phyloP scores from a whole-genome alignment of 2,888 invertebrate species.

The Cerastis leucographa region DNA sequence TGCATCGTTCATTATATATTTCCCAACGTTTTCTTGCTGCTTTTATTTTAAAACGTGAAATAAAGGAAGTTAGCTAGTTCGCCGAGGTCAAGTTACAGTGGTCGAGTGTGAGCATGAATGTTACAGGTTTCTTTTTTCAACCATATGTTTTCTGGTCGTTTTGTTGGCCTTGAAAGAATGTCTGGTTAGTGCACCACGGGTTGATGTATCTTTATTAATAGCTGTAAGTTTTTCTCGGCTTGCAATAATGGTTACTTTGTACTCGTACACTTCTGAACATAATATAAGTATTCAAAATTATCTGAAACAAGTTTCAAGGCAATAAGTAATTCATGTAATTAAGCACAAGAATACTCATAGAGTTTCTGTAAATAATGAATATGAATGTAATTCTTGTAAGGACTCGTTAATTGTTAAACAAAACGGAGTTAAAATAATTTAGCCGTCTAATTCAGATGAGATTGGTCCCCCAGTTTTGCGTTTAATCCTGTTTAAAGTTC shows the following conservation, averaged over 20 bases:
- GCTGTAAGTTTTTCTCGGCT: slow-evolving; percentile 72
- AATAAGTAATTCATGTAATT: slow-evolving; percentile 15
- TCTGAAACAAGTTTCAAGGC: slow-evolving; percentile 30
- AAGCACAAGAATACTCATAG: slow-evolving; percentile 5
- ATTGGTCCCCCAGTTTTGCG: slow-evolving; percentile 41
- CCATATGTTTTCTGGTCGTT: slow-evolving; percentile 88
- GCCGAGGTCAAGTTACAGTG: slow-evolving; percentile 76
- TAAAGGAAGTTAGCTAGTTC: slow-evolving; percentile 78
- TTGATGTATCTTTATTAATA: slow-evolving; percentile 84
- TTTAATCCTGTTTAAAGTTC: slow-evolving; percentile 56
- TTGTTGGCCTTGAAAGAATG: slow-evolving; percentile 88
- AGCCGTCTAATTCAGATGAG: slow-evolving; percentile 46
- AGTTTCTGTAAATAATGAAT: slow-evolving; percentile 31
- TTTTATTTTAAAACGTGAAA: slow-evolving; percentile 75
- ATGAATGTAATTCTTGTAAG: slow-evolving; percentile 36
- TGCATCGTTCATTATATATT: slow-evolving; percentile 45
- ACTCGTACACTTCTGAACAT: slow-evolving; percentile 49
- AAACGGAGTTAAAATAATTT: slow-evolving; percentile 48
- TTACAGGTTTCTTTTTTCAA: slow-evolving; percentile 85
- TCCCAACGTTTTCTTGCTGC: slow-evolving; percentile 28
- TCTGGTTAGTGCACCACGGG: slow-evolving; percentile 83
- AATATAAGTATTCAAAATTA: slow-evolving; percentile 39
- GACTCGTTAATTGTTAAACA: slow-evolving; percentile 33
- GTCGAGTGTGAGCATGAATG: slow-evolving; percentile 71
- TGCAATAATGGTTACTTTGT: slow-evolving; percentile 54